A percentile compares a stretch with the other conserved stretches of the same genome.
phyloP scores from a whole-genome alignment of 2,797 vertebrate genomes.

The Micrastur ruficollis region DNA sequence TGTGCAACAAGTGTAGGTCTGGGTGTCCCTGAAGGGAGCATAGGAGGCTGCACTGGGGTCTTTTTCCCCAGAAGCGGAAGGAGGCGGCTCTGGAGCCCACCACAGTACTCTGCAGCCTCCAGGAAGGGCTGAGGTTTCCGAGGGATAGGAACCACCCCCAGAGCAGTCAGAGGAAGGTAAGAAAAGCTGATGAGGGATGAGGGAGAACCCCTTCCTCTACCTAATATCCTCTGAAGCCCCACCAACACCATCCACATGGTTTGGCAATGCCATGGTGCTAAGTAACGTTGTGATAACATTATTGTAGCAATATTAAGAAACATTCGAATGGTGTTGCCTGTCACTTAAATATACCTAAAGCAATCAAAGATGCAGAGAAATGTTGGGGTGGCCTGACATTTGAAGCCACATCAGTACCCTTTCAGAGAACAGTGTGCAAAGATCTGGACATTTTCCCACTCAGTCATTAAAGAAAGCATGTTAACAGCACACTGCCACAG shows the following conservation, averaged over 20 bases:
- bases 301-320: background rate
- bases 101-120: background rate
- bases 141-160: background rate
- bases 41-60: accelerated
- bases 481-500: background rate
- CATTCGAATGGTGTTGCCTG: background rate
- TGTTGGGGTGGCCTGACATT: background rate
- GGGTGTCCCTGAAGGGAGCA: background rate
- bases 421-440: background rate
- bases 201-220: background rate
- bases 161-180: background rate
- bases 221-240: background rate
- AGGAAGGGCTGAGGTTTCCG: background rate
- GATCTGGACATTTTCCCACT: background rate
- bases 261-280: background rate
- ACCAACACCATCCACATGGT: background rate
- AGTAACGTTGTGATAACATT: background rate
- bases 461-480: accelerated
- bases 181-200: background rate
- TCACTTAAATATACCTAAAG: background rate
- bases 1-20: background rate
- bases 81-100: background rate
- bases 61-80: background rate
- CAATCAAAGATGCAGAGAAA: background rate
- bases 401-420: background rate